phyloP scores from a whole-genome alignment of 2,888 invertebrate genomes.

The Malthinus seriepunctatus region DNA sequence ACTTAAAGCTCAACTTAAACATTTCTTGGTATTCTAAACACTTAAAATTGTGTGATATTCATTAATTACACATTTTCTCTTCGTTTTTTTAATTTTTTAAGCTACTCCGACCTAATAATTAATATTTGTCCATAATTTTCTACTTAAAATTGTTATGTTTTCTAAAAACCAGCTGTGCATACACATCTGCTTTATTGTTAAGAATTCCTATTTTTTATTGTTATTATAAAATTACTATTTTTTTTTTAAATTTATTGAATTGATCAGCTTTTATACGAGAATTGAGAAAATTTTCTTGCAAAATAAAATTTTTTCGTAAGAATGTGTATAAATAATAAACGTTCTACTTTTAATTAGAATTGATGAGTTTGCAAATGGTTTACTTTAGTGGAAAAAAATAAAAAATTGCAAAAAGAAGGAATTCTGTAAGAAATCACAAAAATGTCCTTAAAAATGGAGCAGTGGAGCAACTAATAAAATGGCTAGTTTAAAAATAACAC shows the following conservation, averaged over 20 bases:
- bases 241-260: too few species aligned
- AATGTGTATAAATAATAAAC: conserved; percentile 1
- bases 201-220: too few species aligned
- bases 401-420: too few species aligned
- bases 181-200: conserved; percentile 26
- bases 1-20: too few species aligned
- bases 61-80: conserved; percentile 31
- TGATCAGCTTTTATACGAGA: not conserved
- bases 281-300: conserved; percentile 2
- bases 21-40: conserved; percentile 12
- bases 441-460: too few species aligned
- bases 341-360: conserved; percentile 10
- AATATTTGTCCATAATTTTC: conserved; percentile 19
- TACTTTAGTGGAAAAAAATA: too few species aligned
- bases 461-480: too few species aligned
- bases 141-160: conserved; percentile 24
- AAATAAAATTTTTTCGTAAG: conserved; percentile 2
- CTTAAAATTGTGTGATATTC: conserved; percentile 33
- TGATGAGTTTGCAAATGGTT: conserved; percentile 8
- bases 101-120: not conserved
- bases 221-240: too few species aligned
- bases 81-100: not conserved
- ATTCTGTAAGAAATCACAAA: too few species aligned
- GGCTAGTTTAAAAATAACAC: too few species aligned
- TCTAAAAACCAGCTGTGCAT: conserved; percentile 27